Base-by-base conservation (phyloP, 2,888 invertebrate species). In the Rhorus exstirpatorius region DNA sequence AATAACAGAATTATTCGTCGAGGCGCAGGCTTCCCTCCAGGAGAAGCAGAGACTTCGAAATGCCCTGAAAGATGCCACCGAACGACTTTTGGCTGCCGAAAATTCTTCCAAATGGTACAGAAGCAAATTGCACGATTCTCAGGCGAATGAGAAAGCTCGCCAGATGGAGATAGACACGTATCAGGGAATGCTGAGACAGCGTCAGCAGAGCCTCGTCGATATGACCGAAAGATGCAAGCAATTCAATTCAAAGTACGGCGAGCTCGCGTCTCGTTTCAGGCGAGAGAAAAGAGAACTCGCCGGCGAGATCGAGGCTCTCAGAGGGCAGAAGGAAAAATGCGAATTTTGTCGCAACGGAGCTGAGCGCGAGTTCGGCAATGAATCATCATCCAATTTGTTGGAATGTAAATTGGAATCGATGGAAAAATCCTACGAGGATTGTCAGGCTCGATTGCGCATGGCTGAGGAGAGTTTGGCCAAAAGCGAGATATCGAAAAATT, bases 51-150 rank as follows among this genome's bases (percentile, higher is more conserved):
- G 87, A 35, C 71, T 91, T 12, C 84, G 88, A 17, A 90, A 88
- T 53, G 81, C 75, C 4, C 14, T 88, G 3, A 88, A 87, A 41
- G 90, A 90, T 49, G 79, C 83, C 0, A 87, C 84, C n/a, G 86
- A 79, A 81, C 87, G 83, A 17, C 74, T 89, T 14, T 63, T 79
- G 1, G 72, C 86, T 1, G 83, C 86, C 0, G 89, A 91, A 41
- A 83, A 87, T 26, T 90, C 89, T 2, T 81, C 86, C 0, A 89
- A 89, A 71, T 91, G 91, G 91, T 91, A 91, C 81, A 88, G 88
- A 46, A 81, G 86, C 4, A 89, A 90, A 55, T 72, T 90, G 21
- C 87, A 91, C 35, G 87, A 86, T 31, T 79, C 86, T 0, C 88
- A 90, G 79, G 90, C 90, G 1, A 85, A 72, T 35, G 88, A 87